Conservation (phyloP, 2,797 vertebrate species). For the Denticeps clupeoides region DNA sequence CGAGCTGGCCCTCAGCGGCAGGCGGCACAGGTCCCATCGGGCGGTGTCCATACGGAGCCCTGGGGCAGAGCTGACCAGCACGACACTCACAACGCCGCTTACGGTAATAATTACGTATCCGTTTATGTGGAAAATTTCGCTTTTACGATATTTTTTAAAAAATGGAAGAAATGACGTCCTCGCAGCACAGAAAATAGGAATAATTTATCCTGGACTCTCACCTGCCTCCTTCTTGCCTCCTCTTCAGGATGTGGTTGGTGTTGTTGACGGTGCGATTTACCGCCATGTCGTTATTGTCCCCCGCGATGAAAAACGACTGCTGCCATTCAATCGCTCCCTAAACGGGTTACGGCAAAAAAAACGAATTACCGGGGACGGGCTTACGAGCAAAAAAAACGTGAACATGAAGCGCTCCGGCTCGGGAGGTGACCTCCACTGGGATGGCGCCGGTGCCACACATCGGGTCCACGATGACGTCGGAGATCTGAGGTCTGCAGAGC, state of each 20-base stretch:
- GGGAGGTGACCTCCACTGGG: slow-evolving; percentile 91
- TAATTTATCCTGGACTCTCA: too few species aligned
- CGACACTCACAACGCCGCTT: too few species aligned
- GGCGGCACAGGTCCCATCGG: slow-evolving; percentile 80
- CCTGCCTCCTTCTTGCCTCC: slow-evolving; percentile 64
- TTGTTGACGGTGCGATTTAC: slow-evolving; percentile 86
- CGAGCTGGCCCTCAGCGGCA: slow-evolving; percentile 76
- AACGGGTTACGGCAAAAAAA: slow-evolving; percentile 11
- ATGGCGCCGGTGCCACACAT: slow-evolving; percentile 97
- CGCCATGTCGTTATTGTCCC: slow-evolving; percentile 86
- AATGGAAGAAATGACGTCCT: too few species aligned
- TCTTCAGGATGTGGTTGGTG: slow-evolving; percentile 75
- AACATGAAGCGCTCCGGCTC: too few species aligned
- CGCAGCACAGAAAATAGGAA: too few species aligned
- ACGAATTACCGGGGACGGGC: too few species aligned
- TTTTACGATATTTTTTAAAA: too few species aligned
- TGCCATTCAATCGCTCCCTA: slow-evolving; percentile 86
- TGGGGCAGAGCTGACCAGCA: slow-evolving; percentile 31
- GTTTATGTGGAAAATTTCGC: not conserved
- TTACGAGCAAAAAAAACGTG: too few species aligned
- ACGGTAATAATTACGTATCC: too few species aligned
- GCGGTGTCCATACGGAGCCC: slow-evolving; percentile 79
- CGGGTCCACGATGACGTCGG: slow-evolving; percentile 88
- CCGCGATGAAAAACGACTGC: slow-evolving; percentile 77
- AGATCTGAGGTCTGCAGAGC: slow-evolving; percentile 78